These are phyloP conservation scores for Acestrorhynchus altus DNA, from an alignment of 2,797 vertebrate genomes.

Conservation along the genomic window DNA sequence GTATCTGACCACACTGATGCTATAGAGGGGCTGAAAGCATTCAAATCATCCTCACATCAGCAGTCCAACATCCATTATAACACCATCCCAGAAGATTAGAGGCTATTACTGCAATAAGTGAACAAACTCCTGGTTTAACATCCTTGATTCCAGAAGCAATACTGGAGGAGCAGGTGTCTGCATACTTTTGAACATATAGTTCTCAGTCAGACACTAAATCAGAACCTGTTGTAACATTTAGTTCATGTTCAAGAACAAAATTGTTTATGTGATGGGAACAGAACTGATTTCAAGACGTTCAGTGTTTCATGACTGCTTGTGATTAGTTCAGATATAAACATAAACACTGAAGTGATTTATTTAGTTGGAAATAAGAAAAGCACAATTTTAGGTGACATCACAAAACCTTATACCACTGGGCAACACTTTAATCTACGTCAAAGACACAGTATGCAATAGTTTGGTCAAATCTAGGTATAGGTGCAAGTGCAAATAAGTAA, in stretches of 20 bases:
- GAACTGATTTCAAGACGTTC: background rate
- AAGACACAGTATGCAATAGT: too few species aligned
- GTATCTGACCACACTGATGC: background rate
- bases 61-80: background rate
- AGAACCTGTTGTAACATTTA: background rate
- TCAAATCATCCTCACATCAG: background rate
- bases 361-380: background rate
- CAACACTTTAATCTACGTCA: background rate
- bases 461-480: too few species aligned
- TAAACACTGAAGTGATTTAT: background rate
- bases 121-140: background rate
- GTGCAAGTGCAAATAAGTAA: too few species aligned
- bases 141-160: background rate
- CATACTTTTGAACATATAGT: background rate
- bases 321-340: too few species aligned
- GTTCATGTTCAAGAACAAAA: background rate
- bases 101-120: too few species aligned
- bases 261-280: background rate
- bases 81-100: background rate
- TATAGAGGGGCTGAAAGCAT: background rate
- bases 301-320: background rate
- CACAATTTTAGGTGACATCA: background rate
- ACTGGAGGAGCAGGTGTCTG: background rate
- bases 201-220: background rate
- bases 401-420: too few species aligned